Evolutionary conservation across 2,888 invertebrate species (phyloP).

Genomic region (Epistrophe grossulariae): DNA sequence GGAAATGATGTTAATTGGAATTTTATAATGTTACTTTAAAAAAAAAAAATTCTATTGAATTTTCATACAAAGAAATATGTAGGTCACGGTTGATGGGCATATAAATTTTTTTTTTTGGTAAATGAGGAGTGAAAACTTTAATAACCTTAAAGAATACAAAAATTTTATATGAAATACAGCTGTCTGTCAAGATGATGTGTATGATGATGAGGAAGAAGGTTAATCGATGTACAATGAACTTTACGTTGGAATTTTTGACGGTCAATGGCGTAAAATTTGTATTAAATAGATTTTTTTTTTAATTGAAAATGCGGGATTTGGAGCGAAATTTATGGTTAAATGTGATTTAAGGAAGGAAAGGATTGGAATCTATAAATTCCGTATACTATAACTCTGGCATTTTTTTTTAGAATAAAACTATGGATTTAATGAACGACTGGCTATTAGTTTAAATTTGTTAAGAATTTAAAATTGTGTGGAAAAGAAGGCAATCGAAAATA

Average conservation of each 20-base stretch:
- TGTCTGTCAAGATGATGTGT: background rate
- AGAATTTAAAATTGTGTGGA: too few relatives aligned
- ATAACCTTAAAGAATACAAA: background rate
- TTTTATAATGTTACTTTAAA: constrained; percentile 13
- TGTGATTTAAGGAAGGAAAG: background rate
- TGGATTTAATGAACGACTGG: too few relatives aligned
- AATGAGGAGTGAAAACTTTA: constrained; percentile 5
- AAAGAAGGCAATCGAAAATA: too few relatives aligned
- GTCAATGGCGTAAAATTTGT: constrained; percentile 16
- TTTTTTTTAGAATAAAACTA: too few relatives aligned
- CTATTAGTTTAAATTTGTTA: too few relatives aligned
- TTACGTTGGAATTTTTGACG: constrained; percentile 4
- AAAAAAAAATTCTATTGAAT: background rate
- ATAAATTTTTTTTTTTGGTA: background rate
- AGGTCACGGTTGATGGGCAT: constrained; percentile 29
- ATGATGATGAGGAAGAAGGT: background rate
- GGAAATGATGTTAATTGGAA: constrained; percentile 33
- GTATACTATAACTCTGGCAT: too few relatives aligned
- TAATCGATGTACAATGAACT: constrained; percentile 30
- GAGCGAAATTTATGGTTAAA: background rate
- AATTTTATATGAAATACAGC: constrained; percentile 15
- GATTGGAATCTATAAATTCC: too few relatives aligned
- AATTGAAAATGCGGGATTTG: background rate
- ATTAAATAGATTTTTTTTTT: background rate
- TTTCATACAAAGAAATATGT: background rate